A percentile compares a stretch with the other conserved stretches of the same genome.
Evolutionary conservation across 2,888 invertebrate genomes (phyloP).

Genomic region (Scaptomyza polygonia): DNA sequence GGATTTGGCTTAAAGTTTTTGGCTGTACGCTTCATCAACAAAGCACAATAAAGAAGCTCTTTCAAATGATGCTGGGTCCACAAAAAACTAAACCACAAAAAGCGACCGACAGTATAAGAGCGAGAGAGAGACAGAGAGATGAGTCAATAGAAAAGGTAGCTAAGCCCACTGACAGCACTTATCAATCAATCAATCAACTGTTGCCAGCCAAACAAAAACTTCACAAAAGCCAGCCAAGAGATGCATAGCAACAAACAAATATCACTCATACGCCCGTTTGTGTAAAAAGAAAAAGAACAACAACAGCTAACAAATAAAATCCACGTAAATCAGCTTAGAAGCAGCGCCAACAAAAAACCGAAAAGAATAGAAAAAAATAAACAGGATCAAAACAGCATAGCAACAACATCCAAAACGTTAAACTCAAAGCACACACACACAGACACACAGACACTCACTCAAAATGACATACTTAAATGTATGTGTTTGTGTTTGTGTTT

Average conservation of each 20-base stretch:
- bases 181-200: conserved; percentile 78
- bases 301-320: conserved; percentile 43
- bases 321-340: conserved; percentile 65
- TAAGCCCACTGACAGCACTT: conserved; percentile 75
- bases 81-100: conserved; percentile 32
- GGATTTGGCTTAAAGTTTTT: conserved; percentile 33
- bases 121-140: conserved; percentile 3
- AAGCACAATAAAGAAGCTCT: conserved; percentile 10
- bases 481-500: not conserved
- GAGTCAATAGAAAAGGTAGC: conserved; percentile 53
- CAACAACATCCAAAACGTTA: conserved; percentile 44
- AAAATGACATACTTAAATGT: not conserved
- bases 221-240: conserved; percentile 46
- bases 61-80: conserved; percentile 11
- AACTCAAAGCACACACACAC: conserved; percentile 58
- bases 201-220: conserved; percentile 73
- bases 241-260: conserved; percentile 33
- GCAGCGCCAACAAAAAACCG: conserved; percentile 19
- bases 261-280: conserved; percentile 69
- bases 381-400: conserved; percentile 43
- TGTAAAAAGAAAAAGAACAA: conserved; percentile 24
- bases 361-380: conserved; percentile 4
- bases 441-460: not conserved
- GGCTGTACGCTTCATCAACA: conserved; percentile 7
- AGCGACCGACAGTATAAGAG: not conserved